Evolutionary conservation across 2,888 invertebrate species (phyloP), one percentile per base, ranked within the genome.

Genomic region (Phaedon cochleariae): DNA sequence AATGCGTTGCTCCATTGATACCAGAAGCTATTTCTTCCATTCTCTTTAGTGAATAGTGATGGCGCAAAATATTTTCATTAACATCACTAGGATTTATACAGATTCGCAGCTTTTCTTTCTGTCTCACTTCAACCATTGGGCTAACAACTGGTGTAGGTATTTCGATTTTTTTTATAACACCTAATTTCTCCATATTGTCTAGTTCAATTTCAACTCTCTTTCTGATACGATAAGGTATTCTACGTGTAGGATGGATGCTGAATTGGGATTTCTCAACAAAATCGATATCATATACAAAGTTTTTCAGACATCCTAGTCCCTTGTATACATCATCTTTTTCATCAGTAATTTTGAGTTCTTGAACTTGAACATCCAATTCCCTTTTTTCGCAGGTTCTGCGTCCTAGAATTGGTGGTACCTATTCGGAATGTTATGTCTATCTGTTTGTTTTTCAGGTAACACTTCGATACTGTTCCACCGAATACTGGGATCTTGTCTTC

Each of bases 11-110:
- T 49, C 53, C 53, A 34, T 31, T 18, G 2, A 53, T 31, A 12
- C 12, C 12, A 20, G 53, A 18, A n/a, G 49, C 10, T 10, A 62
- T 62, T 29, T 62, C 54, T 29, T 62, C 55, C 20, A 62, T 18
- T 21, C 18, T 55, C 41, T 62, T 48, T 6, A 62, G 20, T 49
- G 57, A 57, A 49, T 62, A 55, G 31, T 62, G 55, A 12, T 46
- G 31, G n/a, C 54, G 18, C 22, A 52, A 54, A 26, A 62, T 54
- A 45, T 62, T 54, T 55, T 62, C 54, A 21, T 62, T 54, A 1
- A 54, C 54, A 22, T 62, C 41, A 1, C 29, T 29, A 15, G 29
- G 51, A 20, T 52, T 29, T 7, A 52, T 22, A 15, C 52, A 52
- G 18, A 53, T 31, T 18, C 53, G 31, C 12, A 53, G 7, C 21